Conservation (phyloP, 2,888 invertebrate species). For the Lacanobia wlatinum region DNA sequence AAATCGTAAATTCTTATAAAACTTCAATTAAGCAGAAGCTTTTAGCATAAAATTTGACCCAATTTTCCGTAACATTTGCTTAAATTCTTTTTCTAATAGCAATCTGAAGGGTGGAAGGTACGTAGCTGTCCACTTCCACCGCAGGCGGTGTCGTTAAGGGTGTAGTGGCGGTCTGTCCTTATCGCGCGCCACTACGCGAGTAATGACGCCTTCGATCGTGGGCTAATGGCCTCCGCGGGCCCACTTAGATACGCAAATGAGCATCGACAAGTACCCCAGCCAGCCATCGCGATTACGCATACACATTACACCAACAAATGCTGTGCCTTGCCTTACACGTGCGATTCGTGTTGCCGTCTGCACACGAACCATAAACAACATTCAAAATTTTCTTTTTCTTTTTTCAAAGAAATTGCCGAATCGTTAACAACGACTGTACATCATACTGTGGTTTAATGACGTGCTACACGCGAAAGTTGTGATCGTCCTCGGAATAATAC, state of each 20-base stretch:
- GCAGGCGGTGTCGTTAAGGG: slow-evolving; percentile 83
- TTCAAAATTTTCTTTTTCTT: neutral
- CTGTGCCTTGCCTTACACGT: slow-evolving; percentile 58
- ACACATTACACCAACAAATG: slow-evolving; percentile 75
- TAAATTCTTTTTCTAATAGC: slow-evolving; percentile 71
- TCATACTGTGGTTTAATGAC: slow-evolving; percentile 34
- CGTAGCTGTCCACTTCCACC: slow-evolving; percentile 83
- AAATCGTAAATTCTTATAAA: slow-evolving; percentile 62
- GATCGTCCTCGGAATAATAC: slow-evolving; percentile 41
- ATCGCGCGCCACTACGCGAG: slow-evolving; percentile 86
- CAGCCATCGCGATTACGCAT: slow-evolving; percentile 78
- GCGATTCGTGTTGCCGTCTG: slow-evolving; percentile 34
- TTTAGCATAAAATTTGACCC: slow-evolving; percentile 66
- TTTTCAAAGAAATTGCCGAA: slow-evolving; percentile 23
- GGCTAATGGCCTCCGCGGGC: slow-evolving; percentile 89
- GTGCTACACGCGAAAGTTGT: slow-evolving; percentile 38
- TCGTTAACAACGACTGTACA: slow-evolving; percentile 19
- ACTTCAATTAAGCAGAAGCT: slow-evolving; percentile 64
- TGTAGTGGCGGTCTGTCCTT: slow-evolving; percentile 83
- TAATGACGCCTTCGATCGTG: slow-evolving; percentile 89
- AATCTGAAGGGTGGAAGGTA: slow-evolving; percentile 73
- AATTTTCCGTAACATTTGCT: slow-evolving; percentile 67
- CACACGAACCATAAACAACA: slow-evolving; percentile 12
- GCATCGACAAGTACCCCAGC: slow-evolving; percentile 83
- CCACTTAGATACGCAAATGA: slow-evolving; percentile 91